Base-by-base conservation (phyloP, 2,888 invertebrate species). In the Leucoma salicis region DNA sequence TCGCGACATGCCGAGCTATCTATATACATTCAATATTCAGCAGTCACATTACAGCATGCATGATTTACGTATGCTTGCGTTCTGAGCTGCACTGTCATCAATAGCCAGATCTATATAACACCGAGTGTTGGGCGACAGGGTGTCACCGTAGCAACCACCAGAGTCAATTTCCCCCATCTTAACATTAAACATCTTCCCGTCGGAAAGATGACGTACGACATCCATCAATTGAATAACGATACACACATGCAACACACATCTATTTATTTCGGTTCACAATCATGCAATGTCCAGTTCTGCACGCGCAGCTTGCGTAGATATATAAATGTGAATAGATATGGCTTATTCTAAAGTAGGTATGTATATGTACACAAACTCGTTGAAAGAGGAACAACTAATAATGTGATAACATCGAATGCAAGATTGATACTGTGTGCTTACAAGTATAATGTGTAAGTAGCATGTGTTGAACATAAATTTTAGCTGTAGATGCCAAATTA, bases 201-300 rank as follows among this genome's bases (percentile, higher is more conserved):
- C 76, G 63, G 64, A 77, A 80, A 85, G 85, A 87, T 85, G 84
- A 84, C 80, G 83, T 85, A 88, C 88, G 89, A 88, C 87, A 87
- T 81, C 67, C 76, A 87, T 78, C 67, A 80, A 72, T 67, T 73
- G 74, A 72, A 74, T 66, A 74, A 83, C 80, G 71, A 4, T 63
- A 88, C 84, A 88, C 87, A 87, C 87, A 88, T 87, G 86, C 87
- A 87, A 88, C 88, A 89, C 89, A 87, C 85, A 83, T 81, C 85
- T 87, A 86, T 77, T 69, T 75, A 63, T 72, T 76, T 70, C 73
- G 74, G 68, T 77, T 74, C 73, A 88, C 87, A 87, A 80, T 83
- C 89, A 89, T 89, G 89, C 89, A 87, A 74, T 77, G 72, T 66
- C 67, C 66, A 68, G 69, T 66, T 21, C 21, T 70, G 68, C 71